phyloP scores from a whole-genome alignment of 2,113 vertebrate species.

The Sturnira hondurensis region DNA sequence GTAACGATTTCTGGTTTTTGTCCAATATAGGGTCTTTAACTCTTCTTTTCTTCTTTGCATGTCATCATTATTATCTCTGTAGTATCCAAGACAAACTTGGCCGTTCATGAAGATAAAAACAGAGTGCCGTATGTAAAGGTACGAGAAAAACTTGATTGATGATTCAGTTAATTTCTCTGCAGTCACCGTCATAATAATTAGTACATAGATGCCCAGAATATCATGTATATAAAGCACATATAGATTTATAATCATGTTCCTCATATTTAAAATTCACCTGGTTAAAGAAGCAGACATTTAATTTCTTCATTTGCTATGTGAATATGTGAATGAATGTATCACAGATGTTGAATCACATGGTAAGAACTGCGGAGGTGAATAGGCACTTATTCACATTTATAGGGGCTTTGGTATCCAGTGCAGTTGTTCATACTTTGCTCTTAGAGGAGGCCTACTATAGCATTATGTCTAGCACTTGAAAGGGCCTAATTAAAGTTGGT shows the following conservation, averaged over 20 bases:
- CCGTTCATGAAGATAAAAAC: conserved; percentile 92
- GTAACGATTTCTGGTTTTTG: conserved; percentile 12
- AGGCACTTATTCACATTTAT: background rate
- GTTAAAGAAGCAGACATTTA: background rate
- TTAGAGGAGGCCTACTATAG: background rate
- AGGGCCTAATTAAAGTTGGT: background rate
- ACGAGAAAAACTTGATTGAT: conserved; percentile 43
- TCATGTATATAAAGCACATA: background rate
- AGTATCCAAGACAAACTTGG: conserved; percentile 92
- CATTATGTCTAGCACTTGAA: background rate
- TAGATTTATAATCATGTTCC: background rate
- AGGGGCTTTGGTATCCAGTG: background rate
- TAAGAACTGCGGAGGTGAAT: background rate
- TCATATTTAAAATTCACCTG: conserved; percentile 35
- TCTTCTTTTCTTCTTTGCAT: conserved; percentile 52
- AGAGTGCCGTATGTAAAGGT: conserved; percentile 92
- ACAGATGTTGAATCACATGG: background rate
- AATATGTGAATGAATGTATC: background rate
- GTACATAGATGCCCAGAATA: background rate
- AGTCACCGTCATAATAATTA: background rate
- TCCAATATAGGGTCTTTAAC: conserved; percentile 8
- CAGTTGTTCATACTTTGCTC: background rate
- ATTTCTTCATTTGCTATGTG: background rate
- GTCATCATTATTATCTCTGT: conserved; percentile 6
- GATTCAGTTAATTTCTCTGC: background rate